Evolutionary conservation across 1,140 invertebrate genomes (phyloP).

Genomic region (Radopholus similis): DNA sequence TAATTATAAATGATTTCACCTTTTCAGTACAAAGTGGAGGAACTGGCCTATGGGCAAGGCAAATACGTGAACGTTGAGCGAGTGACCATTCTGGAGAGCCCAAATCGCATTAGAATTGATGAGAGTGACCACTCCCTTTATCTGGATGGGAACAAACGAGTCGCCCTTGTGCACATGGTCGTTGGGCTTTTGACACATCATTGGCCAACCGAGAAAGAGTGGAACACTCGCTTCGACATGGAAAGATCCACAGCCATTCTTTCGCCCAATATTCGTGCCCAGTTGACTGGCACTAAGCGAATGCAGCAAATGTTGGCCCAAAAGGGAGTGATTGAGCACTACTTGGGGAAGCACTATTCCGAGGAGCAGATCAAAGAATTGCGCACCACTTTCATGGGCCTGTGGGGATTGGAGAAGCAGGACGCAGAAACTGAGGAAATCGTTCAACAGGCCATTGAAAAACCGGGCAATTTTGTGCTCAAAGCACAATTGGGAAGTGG

Average conservation of each 20-base stretch:
- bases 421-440: background rate
- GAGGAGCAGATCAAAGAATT: background rate
- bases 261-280: conserved; percentile 10
- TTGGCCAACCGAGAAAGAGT: conserved; percentile 5
- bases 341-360: background rate
- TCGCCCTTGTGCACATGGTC: background rate
- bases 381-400: conserved; percentile 6
- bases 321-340: background rate
- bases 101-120: no score
- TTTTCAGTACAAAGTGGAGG: no score
- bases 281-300: conserved; percentile 5
- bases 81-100: no score
- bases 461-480: background rate
- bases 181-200: background rate
- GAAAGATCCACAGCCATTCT: conserved; percentile 11
- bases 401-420: conserved; percentile 1
- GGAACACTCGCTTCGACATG: background rate
- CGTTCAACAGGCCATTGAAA: background rate
- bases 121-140: background rate
- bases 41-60: no score
- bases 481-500: background rate
- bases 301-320: background rate
- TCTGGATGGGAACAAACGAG: background rate
- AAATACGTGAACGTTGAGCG: background rate
- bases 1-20: no score